A percentile compares a stretch with the other conserved stretches of the same genome.
These are phyloP conservation scores for Seladonia tumulorum DNA, from an alignment of 2,888 invertebrate species.

Conservation along the genomic window DNA sequence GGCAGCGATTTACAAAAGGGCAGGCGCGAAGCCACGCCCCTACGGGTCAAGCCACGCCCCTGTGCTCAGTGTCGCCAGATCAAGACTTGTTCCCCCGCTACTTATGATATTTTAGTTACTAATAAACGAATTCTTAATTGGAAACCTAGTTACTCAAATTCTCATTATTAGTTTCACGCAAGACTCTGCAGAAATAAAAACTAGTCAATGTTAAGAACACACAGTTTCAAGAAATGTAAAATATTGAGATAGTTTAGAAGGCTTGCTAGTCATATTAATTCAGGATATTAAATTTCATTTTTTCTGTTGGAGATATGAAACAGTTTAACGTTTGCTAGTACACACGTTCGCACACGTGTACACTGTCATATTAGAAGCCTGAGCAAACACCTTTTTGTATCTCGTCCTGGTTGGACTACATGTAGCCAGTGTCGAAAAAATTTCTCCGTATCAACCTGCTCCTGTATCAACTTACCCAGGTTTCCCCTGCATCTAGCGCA, in stretches of 20 bases:
- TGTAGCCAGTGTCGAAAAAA: background rate
- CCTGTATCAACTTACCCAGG: constrained; percentile 3
- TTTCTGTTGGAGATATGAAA: background rate
- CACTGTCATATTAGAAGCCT: background rate
- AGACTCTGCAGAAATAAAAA: background rate
- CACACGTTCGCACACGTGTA: background rate
- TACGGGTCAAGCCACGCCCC: too few species aligned
- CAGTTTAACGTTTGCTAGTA: background rate
- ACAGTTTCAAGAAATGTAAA: background rate
- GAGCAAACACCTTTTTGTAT: background rate
- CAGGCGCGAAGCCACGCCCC: too few species aligned
- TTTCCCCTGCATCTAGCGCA: background rate
- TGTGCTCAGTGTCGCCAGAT: too few species aligned
- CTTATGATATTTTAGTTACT: too few species aligned
- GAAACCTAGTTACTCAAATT: background rate
- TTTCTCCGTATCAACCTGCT: background rate
- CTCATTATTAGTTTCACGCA: background rate
- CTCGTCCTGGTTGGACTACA: background rate
- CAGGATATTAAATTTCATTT: background rate
- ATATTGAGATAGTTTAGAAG: background rate
- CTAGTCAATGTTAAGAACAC: background rate
- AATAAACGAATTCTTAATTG: background rate
- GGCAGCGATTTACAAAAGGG: too few species aligned
- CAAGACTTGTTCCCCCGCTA: too few species aligned
- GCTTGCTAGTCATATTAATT: background rate